Percentiles rank a stretch among this genome's conserved stretches.
phyloP scores from a whole-genome alignment of 2,113 vertebrate species.

The Dryoscopus gambensis region DNA sequence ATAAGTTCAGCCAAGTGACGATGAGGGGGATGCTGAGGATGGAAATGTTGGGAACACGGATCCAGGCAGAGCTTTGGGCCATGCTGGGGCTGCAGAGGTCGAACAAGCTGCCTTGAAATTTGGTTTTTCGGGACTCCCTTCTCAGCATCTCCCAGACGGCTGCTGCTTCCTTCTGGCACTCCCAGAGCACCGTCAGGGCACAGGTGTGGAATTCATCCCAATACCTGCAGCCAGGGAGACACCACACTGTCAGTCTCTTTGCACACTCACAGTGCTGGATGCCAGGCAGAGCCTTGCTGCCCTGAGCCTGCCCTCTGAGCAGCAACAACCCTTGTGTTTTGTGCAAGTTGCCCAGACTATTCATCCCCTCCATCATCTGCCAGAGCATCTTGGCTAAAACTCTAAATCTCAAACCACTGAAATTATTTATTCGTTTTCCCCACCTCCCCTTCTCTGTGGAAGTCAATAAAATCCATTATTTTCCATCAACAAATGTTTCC shows the following conservation, averaged over 20 bases:
- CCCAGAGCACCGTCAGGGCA: conserved; percentile 61
- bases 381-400: not conserved
- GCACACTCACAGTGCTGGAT: not conserved
- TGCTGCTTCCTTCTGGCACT: conserved; percentile 75
- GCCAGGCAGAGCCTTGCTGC: not conserved
- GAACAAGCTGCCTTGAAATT: conserved; percentile 77
- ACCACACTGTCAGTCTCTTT: not conserved
- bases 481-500: not conserved
- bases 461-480: conserved; percentile 27
- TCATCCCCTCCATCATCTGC: not conserved
- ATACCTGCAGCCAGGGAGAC: conserved; percentile 66
- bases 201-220: conserved; percentile 80
- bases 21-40: conserved; percentile 22
- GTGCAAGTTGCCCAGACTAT: not conserved
- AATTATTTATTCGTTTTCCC: not conserved
- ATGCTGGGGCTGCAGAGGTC: conserved; percentile 72
- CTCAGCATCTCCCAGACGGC: conserved; percentile 75
- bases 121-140: conserved; percentile 74
- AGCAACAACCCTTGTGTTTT: fast-evolving
- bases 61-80: conserved; percentile 28
- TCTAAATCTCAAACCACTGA: not conserved
- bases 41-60: not conserved
- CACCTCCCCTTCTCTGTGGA: not conserved
- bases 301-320: not conserved
- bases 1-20: conserved; percentile 26